phyloP scores from a whole-genome alignment of 2,888 invertebrate genomes.

The Sceliomorpha sp. region DNA sequence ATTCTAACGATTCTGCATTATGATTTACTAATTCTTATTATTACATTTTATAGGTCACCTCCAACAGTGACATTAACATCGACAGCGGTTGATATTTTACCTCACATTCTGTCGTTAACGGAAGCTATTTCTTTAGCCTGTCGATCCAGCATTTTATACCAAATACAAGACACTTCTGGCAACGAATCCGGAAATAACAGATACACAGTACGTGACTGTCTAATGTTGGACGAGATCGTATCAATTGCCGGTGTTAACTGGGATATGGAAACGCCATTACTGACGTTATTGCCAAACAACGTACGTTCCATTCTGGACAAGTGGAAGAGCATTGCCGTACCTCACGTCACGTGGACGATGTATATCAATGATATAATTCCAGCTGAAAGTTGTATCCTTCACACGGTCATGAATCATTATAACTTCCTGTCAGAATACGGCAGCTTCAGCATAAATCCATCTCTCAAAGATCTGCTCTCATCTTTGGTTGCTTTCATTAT shows the following conservation, averaged over 20 bases:
- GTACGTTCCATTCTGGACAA: constrained; percentile 84
- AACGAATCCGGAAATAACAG: constrained; percentile 75
- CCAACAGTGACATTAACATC: constrained; percentile 23
- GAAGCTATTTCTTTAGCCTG: constrained; percentile 83
- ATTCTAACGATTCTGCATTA: not conserved
- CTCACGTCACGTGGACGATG: constrained; percentile 84
- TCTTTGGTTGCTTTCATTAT: constrained; percentile 85
- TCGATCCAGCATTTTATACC: constrained; percentile 80
- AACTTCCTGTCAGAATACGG: constrained; percentile 84
- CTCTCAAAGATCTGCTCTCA: constrained; percentile 85
- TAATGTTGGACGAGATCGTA: constrained; percentile 77
- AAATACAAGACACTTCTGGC: constrained; percentile 78
- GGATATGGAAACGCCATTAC: constrained; percentile 81
- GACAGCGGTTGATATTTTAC: constrained; percentile 82
- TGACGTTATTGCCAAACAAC: constrained; percentile 82
- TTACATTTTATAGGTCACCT: constrained; percentile 43
- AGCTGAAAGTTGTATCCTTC: constrained; percentile 90
- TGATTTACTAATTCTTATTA: too few species aligned
- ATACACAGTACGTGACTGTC: constrained; percentile 80
- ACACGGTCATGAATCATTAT: constrained; percentile 86
- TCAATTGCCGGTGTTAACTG: constrained; percentile 80
- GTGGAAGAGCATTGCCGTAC: constrained; percentile 83
- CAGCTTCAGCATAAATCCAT: constrained; percentile 83
- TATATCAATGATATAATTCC: constrained; percentile 90
- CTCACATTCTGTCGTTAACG: constrained; percentile 84